Base-by-base conservation (phyloP, 2,888 invertebrate species). In the Lutraria lutraria region DNA sequence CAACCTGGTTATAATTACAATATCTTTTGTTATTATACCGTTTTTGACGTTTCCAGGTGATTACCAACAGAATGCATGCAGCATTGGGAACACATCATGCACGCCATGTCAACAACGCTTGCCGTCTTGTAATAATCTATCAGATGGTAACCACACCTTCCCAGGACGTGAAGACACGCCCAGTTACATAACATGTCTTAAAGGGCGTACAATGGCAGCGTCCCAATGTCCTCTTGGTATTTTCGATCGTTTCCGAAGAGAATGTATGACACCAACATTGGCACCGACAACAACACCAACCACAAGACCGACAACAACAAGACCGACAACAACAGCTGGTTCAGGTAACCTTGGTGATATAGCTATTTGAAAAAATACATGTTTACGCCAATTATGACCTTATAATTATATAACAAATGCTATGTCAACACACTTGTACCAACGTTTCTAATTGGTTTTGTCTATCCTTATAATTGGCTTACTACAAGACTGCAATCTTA, bases 101-200 rank as follows among this genome's bases (percentile, higher is more conserved):
- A 80, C 80, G 10, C 89, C 93, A 6, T 93, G 93, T 83, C 72
- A 86, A n/a, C 89, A 92, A 31, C 79, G 93, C 16, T 79, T 91
- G 10, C 93, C 93, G 12, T 93, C 93, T 25, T 94, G 93, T 87
- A 83, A 86, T 16, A 90, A 91, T 21, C 80, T 92, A 21, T 81
- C 90, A 25, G 90, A 94, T 84, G 93, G 93, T 16, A 85, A 91
- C 80, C 91, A 94, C 84, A 34, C 83, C 3, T 88, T 92, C 82
- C 90, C 91, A 0, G 89, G 90, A 15, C 86, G 86, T 63, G 43
- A 85, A n/a, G 91, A 91, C 85, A 88, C 91, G 43, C 60, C 90
- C 21, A 86, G 85, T 25, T 93, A 93, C 72, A 86, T 93, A 53
- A 88, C 88, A 19, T 93, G 93, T 56, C 88, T 88, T 15, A 81